Base-by-base conservation (phyloP, 2,888 invertebrate genomes). In the Lepidocyrtoides sp. region DNA sequence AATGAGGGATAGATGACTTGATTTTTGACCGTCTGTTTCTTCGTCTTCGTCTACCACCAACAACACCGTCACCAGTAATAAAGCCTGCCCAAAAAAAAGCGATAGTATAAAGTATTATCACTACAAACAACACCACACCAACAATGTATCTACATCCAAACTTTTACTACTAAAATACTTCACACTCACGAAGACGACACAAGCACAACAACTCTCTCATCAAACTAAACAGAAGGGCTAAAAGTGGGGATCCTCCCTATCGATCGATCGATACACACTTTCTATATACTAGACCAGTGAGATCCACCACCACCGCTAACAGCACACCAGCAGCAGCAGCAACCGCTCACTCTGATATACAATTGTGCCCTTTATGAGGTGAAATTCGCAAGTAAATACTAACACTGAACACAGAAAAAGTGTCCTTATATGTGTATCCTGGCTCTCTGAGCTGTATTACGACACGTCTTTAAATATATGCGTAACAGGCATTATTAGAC, bases 191-290 rank as follows among this genome's bases (percentile, higher is more conserved):
- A 90, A 83, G 89, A 83, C 85, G 84, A 90, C 90, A 79, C 85
- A 85, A 44, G 75, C 91, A 79, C 57, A 86, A 79, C 44, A 69
- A 63, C 91, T 91, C 83, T 57, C 81, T 83, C 66, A 14, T 7
- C 87, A 57, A 87, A 91, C 91, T 91, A 91, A 91, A 91, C 91
- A 91, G 91, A 91, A 91, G 91, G 91, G 91, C 91, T 91, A 91
- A 91, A 91, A 91, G 83, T 83, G 91, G 92, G 93, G 93, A 93
- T 90, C 93, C 93, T 93, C 93, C 93, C 93, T 92, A 92, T 93
- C 92, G 93, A 93, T 93, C 93, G 92, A 91, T 92, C 86, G 86
- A 86, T 89, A 89, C 79, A 69, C 85, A 79, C 89, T 75, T 83
- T 91, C 69, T 66, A 91, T 75, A 87, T 82, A 66, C 91, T 54